A percentile compares a stretch with the other conserved stretches of the same genome.
phyloP scores from a whole-genome alignment of 2,113 vertebrate genomes.

The Tragelaphus buxtoni region DNA sequence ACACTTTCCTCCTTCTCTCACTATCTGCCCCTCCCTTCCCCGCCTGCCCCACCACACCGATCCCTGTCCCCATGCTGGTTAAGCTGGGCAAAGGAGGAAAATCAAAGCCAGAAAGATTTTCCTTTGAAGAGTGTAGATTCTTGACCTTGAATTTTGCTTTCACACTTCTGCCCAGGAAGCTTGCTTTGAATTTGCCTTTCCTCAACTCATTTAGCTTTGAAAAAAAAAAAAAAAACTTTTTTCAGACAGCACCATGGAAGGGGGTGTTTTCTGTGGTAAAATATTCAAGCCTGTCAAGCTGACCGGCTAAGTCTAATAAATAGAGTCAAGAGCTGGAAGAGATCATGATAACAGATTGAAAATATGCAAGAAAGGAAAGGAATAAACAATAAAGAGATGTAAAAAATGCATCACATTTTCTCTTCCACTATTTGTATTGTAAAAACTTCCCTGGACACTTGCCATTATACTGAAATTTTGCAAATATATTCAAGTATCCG shows the following conservation, averaged over 20 bases:
- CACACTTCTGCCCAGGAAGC: neutral
- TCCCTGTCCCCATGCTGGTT: neutral
- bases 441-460: neutral
- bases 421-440: neutral
- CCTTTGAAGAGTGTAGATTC: conserved; percentile 16
- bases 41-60: neutral
- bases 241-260: neutral
- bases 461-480: neutral
- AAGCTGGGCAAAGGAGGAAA: neutral
- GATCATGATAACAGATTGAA: neutral
- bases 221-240: too few species aligned
- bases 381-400: neutral
- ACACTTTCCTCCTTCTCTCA: fast-evolving
- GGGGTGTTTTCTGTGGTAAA: neutral
- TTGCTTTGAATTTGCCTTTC: neutral
- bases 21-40: neutral
- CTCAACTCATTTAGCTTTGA: neutral
- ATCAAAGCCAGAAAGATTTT: neutral
- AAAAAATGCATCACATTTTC: neutral
- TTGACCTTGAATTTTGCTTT: conserved; percentile 18
- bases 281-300: neutral
- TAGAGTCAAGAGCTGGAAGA: neutral
- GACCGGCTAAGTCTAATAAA: neutral
- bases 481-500: neutral
- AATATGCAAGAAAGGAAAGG: neutral